A percentile compares a stretch with the other conserved stretches of the same genome.
These are phyloP conservation scores for Agrochola macilenta DNA, from an alignment of 2,888 invertebrate genomes.

Conservation along the genomic window DNA sequence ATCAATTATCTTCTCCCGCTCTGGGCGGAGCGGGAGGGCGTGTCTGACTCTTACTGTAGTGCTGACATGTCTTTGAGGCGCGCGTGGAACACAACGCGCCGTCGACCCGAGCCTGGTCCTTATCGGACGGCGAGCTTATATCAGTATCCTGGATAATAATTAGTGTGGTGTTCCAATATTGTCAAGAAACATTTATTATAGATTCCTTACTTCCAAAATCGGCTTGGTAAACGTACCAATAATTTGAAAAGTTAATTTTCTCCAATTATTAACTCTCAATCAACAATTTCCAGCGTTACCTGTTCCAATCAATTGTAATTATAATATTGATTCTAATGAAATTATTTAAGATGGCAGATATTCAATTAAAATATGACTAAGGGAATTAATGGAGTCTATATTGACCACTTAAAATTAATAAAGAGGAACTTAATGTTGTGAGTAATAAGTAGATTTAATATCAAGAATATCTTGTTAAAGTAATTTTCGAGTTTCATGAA, in stretches of 20 bases:
- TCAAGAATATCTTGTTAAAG: background rate
- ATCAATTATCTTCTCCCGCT: no score
- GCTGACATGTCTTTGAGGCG: no score
- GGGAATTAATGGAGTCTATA: background rate
- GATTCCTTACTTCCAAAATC: background rate
- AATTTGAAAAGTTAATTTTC: background rate
- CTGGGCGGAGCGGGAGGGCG: no score
- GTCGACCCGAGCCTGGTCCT: no score
- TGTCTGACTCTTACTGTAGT: no score
- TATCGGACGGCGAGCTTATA: no score
- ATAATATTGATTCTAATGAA: background rate
- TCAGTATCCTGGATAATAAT: background rate
- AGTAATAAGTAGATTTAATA: background rate
- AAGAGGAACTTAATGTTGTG: conserved; percentile 4
- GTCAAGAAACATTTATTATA: background rate
- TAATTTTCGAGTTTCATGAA: background rate
- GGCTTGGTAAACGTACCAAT: background rate
- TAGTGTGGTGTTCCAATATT: background rate
- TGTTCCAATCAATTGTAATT: background rate
- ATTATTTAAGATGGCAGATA: background rate
- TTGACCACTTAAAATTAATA: conserved; percentile 11
- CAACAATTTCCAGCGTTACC: background rate
- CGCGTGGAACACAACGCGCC: no score
- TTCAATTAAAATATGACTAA: conserved; percentile 4
- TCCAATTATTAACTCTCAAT: background rate